Percentiles rank a stretch among this genome's conserved stretches.
These are phyloP conservation scores for Argentina silus DNA, from an alignment of 2,797 vertebrate species.

Conservation along the genomic window DNA sequence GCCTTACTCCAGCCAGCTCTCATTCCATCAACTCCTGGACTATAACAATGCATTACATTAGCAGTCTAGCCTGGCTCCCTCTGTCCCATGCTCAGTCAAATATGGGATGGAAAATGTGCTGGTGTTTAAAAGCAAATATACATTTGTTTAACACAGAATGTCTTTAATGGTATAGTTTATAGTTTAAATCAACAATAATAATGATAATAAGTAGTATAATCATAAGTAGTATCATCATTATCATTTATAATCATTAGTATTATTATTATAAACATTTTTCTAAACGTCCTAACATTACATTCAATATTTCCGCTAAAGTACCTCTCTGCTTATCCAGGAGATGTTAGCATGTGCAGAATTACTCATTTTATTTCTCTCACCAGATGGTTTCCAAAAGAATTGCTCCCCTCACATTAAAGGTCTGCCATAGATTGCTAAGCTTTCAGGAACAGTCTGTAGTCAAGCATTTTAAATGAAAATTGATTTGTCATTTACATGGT, in stretches of 20 bases:
- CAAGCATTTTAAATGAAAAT: conserved; percentile 99
- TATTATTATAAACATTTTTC: too few species aligned
- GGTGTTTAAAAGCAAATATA: conserved; percentile 28
- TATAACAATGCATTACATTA: conserved; percentile 34
- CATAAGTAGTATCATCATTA: too few species aligned
- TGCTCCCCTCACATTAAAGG: conserved; percentile 86
- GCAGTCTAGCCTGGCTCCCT: conserved; percentile 8
- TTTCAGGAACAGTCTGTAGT: conserved; percentile 95
- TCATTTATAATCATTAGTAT: too few species aligned
- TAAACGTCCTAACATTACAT: background rate
- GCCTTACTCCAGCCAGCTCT: conserved; percentile 37
- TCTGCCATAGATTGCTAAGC: conserved; percentile 81
- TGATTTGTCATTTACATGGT: conserved; percentile 99
- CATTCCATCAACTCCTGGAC: conserved; percentile 43
- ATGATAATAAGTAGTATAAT: background rate
- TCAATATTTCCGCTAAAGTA: conserved; percentile 59
- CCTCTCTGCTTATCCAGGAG: conserved; percentile 65
- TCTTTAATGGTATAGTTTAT: background rate
- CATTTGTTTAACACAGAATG: background rate
- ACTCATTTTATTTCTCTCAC: conserved; percentile 45
- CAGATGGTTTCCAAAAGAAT: conserved; percentile 76
- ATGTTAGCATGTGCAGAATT: conserved; percentile 64
- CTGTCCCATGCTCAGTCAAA: conserved; percentile 50
- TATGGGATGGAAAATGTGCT: conserved; percentile 51
- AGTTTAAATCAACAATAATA: background rate